These are phyloP conservation scores for Cyprinodon variegatus DNA, from an alignment of 2,113 vertebrate genomes.

Conservation along the genomic window DNA sequence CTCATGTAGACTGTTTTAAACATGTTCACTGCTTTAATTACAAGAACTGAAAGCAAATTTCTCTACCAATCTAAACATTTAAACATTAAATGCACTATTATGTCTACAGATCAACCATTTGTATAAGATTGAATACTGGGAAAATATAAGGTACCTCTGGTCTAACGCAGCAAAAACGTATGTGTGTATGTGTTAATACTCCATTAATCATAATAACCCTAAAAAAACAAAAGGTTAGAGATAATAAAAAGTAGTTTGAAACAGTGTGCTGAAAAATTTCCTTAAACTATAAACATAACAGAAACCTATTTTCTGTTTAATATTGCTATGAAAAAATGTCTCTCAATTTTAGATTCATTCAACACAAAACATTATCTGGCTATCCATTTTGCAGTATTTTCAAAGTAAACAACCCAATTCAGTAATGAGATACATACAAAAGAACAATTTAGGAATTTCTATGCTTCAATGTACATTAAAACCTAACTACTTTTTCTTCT, in stretches of 20 bases:
- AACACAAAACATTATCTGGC: neutral
- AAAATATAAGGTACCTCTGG: too few relatives aligned
- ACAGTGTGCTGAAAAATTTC: neutral
- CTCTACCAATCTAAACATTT: too few relatives aligned
- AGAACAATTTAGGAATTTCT: neutral
- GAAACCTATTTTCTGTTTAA: neutral
- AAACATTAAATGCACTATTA: too few relatives aligned
- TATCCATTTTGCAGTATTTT: neutral
- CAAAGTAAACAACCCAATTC: neutral
- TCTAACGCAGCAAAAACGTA: neutral
- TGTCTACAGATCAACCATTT: too few relatives aligned
- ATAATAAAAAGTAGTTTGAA: neutral
- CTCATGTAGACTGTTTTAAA: too few relatives aligned
- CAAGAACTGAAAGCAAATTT: too few relatives aligned
- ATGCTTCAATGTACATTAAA: neutral
- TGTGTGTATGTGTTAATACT: neutral
- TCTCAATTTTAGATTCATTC: neutral
- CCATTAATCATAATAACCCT: neutral
- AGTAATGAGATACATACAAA: neutral
- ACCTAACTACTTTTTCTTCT: neutral
- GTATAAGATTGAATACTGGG: too few relatives aligned
- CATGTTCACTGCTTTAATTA: too few relatives aligned
- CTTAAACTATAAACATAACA: neutral
- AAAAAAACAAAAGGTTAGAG: neutral
- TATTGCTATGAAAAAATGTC: neutral